Conservation (phyloP, 2,797 vertebrate species). For the Clarias platycephalus region DNA sequence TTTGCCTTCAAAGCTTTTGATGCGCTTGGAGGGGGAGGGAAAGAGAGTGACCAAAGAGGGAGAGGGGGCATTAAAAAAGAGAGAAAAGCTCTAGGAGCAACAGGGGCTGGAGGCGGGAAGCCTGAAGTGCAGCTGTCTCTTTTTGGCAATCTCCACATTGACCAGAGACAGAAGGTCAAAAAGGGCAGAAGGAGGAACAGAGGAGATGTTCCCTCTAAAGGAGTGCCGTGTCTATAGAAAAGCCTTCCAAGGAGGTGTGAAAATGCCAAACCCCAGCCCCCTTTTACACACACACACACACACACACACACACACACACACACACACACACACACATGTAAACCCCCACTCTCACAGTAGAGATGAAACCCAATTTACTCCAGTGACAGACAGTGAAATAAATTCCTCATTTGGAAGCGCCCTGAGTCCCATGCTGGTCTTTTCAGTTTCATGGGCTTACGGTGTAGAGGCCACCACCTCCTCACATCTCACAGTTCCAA, state of each 20-base stretch:
- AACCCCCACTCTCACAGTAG: slow-evolving; percentile 9
- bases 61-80: slow-evolving; percentile 34
- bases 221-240: slow-evolving; percentile 53
- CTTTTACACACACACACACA: slow-evolving; percentile 46
- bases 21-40: slow-evolving; percentile 24
- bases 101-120: slow-evolving; percentile 52
- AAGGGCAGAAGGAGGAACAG: slow-evolving; percentile 59
- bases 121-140: slow-evolving; percentile 61
- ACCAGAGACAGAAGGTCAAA: slow-evolving; percentile 62
- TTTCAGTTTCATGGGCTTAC: slow-evolving; percentile 44
- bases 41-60: slow-evolving; percentile 22
- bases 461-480: slow-evolving; percentile 52
- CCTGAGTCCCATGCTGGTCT: slow-evolving; percentile 44
- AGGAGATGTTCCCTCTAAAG: slow-evolving; percentile 60
- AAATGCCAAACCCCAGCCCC: slow-evolving; percentile 50
- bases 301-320: slow-evolving; percentile 44
- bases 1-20: slow-evolving; percentile 33
- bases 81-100: slow-evolving; percentile 45
- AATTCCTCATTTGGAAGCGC: slow-evolving; percentile 48
- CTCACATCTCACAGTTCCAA: slow-evolving; percentile 68
- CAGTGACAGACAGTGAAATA: slow-evolving; percentile 40
- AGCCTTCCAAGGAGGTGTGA: slow-evolving; percentile 49
- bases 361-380: slow-evolving; percentile 52
- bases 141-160: slow-evolving; percentile 59
- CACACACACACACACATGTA: slow-evolving; percentile 33